phyloP scores from a whole-genome alignment of 64 coral and sea anemone genomes.

The Pachyseris speciosa region DNA sequence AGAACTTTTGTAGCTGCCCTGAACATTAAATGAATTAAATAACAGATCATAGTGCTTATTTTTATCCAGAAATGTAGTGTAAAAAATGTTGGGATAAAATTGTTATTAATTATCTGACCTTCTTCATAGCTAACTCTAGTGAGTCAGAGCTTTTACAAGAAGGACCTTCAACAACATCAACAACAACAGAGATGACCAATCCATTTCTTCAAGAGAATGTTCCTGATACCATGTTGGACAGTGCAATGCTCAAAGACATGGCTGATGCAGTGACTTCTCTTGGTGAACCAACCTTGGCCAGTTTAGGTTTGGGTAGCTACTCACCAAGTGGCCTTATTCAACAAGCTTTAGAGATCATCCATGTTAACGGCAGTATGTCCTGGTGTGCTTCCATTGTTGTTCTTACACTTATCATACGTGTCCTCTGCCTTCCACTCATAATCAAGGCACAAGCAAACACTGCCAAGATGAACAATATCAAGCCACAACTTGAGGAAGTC shows the following conservation, averaged over 20 bases:
- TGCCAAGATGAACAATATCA: conserved; percentile 93
- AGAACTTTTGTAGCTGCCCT: no score
- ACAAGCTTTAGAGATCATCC: conserved; percentile 83
- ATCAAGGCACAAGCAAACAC: conserved; percentile 90
- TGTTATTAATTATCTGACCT: no score
- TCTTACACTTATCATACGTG: conserved; percentile 79
- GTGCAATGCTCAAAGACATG: conserved; percentile 62
- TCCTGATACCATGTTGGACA: conserved; percentile 16
- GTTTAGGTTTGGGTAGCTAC: conserved; percentile 82
- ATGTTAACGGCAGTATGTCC: conserved; percentile 68
- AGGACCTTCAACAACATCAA: background rate
- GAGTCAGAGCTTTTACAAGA: conserved; percentile 1
- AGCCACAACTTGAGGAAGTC: conserved; percentile 79
- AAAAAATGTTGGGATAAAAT: no score
- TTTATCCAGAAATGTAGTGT: no score
- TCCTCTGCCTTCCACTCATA: conserved; percentile 80
- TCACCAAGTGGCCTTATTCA: conserved; percentile 85
- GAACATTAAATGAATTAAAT: no score
- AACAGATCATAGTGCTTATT: no score
- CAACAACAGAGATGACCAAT: conserved; percentile 17
- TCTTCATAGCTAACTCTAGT: no score
- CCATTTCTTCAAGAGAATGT: conserved; percentile 62
- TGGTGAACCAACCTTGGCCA: conserved; percentile 79
- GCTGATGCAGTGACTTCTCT: conserved; percentile 47
- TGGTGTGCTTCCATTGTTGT: conserved; percentile 91